phyloP scores from a whole-genome alignment of 2,797 vertebrate genomes.

The Pangasius sanitwongsei region DNA sequence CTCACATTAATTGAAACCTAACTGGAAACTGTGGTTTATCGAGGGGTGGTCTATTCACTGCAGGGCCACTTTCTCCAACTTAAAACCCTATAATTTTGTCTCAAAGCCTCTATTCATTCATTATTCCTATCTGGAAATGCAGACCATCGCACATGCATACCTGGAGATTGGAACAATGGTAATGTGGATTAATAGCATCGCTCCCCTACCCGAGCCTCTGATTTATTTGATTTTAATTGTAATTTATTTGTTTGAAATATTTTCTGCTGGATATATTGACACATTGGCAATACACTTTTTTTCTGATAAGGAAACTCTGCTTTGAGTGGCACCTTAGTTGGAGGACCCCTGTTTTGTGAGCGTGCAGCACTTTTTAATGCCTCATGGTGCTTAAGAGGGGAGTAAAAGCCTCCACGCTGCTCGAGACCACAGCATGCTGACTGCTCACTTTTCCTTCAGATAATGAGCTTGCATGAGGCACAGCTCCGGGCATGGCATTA shows the following conservation, averaged over 20 bases:
- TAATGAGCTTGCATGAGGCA: conserved; percentile 32
- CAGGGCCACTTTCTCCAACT: conserved; percentile 53
- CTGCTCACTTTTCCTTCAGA: conserved; percentile 20
- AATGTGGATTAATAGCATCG: conserved; percentile 6
- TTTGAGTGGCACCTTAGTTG: neutral
- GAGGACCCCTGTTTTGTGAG: conserved; percentile 10
- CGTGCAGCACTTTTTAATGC: conserved; percentile 27
- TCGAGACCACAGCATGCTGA: conserved; percentile 47
- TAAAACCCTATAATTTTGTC: conserved; percentile 46
- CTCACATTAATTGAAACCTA: conserved; percentile 63
- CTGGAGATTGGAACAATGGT: conserved; percentile 10
- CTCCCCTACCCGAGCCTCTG: neutral
- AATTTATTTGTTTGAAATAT: neutral
- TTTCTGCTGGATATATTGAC: neutral
- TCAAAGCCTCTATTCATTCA: conserved; percentile 29
- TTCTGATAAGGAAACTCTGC: conserved; percentile 27
- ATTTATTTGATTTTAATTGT: neutral
- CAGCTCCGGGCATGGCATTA: conserved; percentile 20
- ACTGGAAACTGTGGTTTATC: conserved; percentile 64
- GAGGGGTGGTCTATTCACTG: conserved; percentile 67
- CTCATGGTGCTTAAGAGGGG: conserved; percentile 36
- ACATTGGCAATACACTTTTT: neutral
- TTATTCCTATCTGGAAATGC: conserved; percentile 29
- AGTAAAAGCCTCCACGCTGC: conserved; percentile 34
- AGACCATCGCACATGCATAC: neutral